Base-by-base conservation (phyloP, 2,888 invertebrate species). In the Aporophyla lueneburgensis region DNA sequence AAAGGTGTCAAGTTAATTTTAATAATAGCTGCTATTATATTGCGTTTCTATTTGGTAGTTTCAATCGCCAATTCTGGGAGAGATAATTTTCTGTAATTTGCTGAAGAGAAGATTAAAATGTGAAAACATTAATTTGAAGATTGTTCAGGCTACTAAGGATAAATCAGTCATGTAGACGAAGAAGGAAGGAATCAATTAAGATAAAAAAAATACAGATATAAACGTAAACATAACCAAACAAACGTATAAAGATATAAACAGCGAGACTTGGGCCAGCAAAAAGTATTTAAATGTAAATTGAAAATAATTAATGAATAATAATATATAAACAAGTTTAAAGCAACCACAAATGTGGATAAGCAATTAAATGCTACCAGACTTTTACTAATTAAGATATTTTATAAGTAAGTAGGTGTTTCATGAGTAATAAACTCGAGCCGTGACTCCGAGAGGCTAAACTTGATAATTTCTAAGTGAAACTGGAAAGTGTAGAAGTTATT, bases 391-490 rank as follows among this genome's bases (percentile, higher is more conserved):
- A 83, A 71, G 40, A 24, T 53, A 9, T 46, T 73, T 27, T 62
- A 27, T n/a, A 53, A 62, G 54, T 66, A 54, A 9, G 16, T 58
- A 40, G 24, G 33, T 40, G 21, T 61, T 65, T 65, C 21, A 62
- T 21, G 58, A 71, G 73, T n/a, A 43, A 71, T 73, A 62, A 72
- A 70, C 66, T 24, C 19, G 12, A 69, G 21, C 12, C 43, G 56
- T 24, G 21, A 33, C 33, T 33, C 33, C 33, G 33, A 33, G 33
- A n/a, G 24, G 54, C n/a, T 54, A 63, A 63, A 65, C 78, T 71
- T 63, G 68, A 59, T 83, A 33, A 84, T 81, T 83, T 84, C 74
- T 63, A 82, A 84, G 49, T 51, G 84, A 82, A 82, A 82, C 79
- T 63, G 70, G 70, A 73, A 61, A 83, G 66, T 67, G 40, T 69